Evolutionary conservation across 2,888 invertebrate genomes (phyloP).

Genomic region (Blastobasis lacticolella): DNA sequence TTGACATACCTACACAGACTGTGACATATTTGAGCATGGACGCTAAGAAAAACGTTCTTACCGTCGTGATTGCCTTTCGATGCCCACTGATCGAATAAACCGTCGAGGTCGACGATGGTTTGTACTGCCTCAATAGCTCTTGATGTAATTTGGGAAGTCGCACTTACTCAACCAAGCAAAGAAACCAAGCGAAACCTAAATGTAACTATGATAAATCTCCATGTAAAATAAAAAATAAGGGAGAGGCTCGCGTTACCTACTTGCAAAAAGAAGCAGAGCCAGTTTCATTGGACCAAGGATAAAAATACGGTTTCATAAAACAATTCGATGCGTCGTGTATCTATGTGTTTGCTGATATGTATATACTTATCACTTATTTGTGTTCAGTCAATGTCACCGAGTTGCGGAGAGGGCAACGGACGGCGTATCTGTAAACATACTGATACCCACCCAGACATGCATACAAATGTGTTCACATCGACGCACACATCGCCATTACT

Average conservation of each 20-base stretch:
- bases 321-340: slow-evolving; percentile 19
- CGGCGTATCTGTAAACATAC: slow-evolving; percentile 57
- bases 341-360: slow-evolving; percentile 42
- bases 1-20: not conserved
- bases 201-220: no score
- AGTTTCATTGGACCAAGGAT: no score
- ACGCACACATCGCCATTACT: slow-evolving; percentile 23
- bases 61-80: not conserved
- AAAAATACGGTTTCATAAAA: no score
- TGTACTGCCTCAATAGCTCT: no score
- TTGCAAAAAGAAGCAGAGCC: no score
- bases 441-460: slow-evolving; percentile 33
- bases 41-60: not conserved
- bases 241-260: no score
- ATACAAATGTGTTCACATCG: slow-evolving; percentile 24
- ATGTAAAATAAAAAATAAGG: no score
- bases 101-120: no score
- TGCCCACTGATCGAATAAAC: slow-evolving; percentile 3
- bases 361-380: slow-evolving; percentile 64
- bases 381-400: slow-evolving; percentile 70
- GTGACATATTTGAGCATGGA: not conserved
- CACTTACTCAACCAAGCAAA: no score
- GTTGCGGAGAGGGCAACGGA: slow-evolving; percentile 67
- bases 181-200: no score
- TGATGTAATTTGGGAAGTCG: no score